These are phyloP conservation scores for Nipponacmea schrenckii DNA, from an alignment of 2,888 invertebrate species.

Conservation along the genomic window DNA sequence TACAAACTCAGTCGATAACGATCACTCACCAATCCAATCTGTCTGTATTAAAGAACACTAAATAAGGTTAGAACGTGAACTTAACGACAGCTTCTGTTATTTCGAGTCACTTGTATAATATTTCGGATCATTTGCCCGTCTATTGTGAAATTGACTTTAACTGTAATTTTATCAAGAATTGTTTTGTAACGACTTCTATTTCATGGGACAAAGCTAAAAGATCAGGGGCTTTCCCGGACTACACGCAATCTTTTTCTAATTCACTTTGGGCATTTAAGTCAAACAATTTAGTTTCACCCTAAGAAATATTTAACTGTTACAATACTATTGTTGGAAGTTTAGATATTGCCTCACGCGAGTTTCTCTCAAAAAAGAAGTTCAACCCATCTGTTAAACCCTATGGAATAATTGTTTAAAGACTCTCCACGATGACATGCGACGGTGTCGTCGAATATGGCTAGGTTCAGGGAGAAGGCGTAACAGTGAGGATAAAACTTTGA, in stretches of 20 bases:
- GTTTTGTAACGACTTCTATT: not conserved
- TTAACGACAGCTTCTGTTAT: too few species aligned
- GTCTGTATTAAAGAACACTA: too few species aligned
- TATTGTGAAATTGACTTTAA: not conserved
- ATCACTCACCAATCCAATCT: too few species aligned
- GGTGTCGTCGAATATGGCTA: not conserved
- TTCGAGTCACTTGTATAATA: not conserved
- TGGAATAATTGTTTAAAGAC: not conserved
- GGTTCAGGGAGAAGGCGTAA: not conserved
- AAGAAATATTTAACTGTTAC: not conserved
- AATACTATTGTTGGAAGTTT: not conserved
- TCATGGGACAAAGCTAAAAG: not conserved
- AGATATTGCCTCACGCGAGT: not conserved
- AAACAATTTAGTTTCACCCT: not conserved
- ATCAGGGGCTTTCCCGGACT: not conserved
- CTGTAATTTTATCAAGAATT: not conserved
- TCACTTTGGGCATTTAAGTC: not conserved
- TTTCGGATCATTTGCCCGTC: not conserved
- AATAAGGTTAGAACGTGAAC: too few species aligned
- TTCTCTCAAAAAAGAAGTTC: not conserved
- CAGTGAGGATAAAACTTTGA: not conserved
- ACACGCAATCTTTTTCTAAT: not conserved
- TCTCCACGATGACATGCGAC: not conserved
- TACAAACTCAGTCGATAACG: too few species aligned
- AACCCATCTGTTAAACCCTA: not conserved